Percentiles rank a stretch among this genome's conserved stretches.
Conservation (phyloP, 23 tunicate genomes). For the Diplosoma virens region DNA sequence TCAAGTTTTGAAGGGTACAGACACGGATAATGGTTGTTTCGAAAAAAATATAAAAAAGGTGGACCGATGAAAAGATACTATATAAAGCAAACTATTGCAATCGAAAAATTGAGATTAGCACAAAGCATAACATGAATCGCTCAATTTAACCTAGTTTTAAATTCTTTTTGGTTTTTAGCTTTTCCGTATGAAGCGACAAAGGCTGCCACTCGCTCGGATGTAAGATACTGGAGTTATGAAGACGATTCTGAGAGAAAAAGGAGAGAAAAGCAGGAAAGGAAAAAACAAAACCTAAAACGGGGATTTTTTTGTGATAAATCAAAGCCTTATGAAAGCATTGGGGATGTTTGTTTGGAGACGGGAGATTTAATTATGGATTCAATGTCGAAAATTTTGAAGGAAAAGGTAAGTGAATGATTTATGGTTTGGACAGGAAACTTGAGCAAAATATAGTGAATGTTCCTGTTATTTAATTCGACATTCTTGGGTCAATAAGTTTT, state of each 20-base stretch:
- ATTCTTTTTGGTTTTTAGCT: too few relatives aligned
- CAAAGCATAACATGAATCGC: too few relatives aligned
- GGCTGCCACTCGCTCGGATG: background rate
- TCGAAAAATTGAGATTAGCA: too few relatives aligned
- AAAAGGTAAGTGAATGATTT: constrained; percentile 39
- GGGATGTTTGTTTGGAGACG: constrained; percentile 56
- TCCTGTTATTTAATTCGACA: too few relatives aligned
- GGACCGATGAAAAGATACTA: too few relatives aligned
- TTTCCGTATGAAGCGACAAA: background rate
- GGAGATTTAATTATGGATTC: constrained; percentile 65
- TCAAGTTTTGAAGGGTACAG: too few relatives aligned
- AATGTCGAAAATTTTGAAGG: constrained; percentile 31
- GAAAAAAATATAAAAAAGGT: too few relatives aligned
- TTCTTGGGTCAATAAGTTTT: background rate
- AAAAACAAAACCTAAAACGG: constrained; percentile 44
- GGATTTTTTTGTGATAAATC: constrained; percentile 76
- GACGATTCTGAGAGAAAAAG: constrained; percentile 43
- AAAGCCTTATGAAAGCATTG: constrained; percentile 72
- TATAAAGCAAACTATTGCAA: too few relatives aligned
- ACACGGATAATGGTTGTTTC: too few relatives aligned
- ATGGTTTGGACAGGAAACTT: background rate
- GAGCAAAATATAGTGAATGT: too few relatives aligned
- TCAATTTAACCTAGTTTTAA: too few relatives aligned
- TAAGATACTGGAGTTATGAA: background rate
- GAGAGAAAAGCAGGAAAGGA: constrained; percentile 54